Evolutionary conservation across 2,888 invertebrate species (phyloP).

Genomic region (Apamea crenata): DNA sequence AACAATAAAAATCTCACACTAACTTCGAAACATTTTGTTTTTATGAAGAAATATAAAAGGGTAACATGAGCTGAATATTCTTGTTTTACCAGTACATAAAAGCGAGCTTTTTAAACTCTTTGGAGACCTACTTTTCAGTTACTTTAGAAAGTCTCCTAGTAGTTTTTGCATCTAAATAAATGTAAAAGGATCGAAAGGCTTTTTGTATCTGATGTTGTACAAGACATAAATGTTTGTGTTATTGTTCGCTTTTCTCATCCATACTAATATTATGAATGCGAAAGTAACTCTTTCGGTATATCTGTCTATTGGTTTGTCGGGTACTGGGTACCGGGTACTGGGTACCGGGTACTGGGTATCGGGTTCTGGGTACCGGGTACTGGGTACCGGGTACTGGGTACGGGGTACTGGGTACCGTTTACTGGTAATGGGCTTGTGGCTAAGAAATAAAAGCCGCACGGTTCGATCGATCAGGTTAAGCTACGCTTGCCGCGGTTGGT

Average conservation of each 20-base stretch:
- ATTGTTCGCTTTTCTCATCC: background rate
- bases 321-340: no score
- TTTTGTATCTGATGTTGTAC: constrained; percentile 9
- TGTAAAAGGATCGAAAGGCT: background rate
- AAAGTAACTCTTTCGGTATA: background rate
- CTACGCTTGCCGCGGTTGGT: no score
- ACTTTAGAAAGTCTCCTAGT: constrained; percentile 14
- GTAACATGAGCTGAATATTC: constrained; percentile 15
- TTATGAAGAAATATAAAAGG: constrained; percentile 44
- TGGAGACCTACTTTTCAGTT: constrained; percentile 47
- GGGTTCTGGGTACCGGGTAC: no score
- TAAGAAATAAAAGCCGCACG: no score
- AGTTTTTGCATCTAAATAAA: constrained; percentile 41
- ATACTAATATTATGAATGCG: background rate
- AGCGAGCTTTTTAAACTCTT: constrained; percentile 24
- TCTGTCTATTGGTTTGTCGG: background rate
- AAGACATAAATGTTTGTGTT: background rate
- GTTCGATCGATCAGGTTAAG: no score
- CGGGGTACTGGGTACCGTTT: no score
- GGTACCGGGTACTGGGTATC: no score
- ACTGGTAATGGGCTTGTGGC: no score
- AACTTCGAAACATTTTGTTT: constrained; percentile 38
- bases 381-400: no score
- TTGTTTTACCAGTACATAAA: constrained; percentile 20
- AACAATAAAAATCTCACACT: constrained; percentile 35